A percentile compares a stretch with the other conserved stretches of the same genome.
These are phyloP conservation scores for Conchocele bisecta DNA, from an alignment of 2,888 invertebrate species.

Conservation along the genomic window DNA sequence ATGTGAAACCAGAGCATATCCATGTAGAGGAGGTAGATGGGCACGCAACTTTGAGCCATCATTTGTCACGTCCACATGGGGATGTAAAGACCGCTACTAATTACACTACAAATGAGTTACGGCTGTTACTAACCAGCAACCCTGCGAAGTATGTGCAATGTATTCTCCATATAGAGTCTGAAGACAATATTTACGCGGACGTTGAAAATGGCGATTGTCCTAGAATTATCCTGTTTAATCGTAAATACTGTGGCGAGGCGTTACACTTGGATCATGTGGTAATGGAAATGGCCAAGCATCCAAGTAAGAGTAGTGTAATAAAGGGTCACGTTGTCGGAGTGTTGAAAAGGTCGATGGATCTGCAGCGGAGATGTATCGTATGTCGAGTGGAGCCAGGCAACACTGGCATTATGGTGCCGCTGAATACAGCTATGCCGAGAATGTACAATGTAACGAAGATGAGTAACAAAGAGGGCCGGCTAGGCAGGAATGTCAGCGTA, in stretches of 20 bases:
- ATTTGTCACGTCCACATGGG: background rate
- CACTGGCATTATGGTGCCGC: slow-evolving; percentile 74
- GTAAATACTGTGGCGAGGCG: slow-evolving; percentile 69
- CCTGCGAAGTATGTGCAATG: slow-evolving; percentile 70
- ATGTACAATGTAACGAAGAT: slow-evolving; percentile 70
- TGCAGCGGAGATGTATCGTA: slow-evolving; percentile 70
- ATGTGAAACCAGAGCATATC: slow-evolving; percentile 56
- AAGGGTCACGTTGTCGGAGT: slow-evolving; percentile 75
- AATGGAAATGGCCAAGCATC: slow-evolving; percentile 66
- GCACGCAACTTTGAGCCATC: slow-evolving; percentile 59
- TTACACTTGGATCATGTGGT: slow-evolving; percentile 76
- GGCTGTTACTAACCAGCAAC: slow-evolving; percentile 55
- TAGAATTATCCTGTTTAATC: slow-evolving; percentile 60
- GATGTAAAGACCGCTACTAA: background rate
- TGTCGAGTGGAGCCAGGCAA: slow-evolving; percentile 72
- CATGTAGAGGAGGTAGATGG: slow-evolving; percentile 63
- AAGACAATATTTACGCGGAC: slow-evolving; percentile 54
- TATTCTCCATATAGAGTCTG: slow-evolving; percentile 58
- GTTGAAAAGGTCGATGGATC: slow-evolving; percentile 67
- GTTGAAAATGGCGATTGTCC: slow-evolving; percentile 41
- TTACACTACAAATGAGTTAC: slow-evolving; percentile 46
- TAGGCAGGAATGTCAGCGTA: slow-evolving; percentile 67
- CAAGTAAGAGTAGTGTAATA: slow-evolving; percentile 36
- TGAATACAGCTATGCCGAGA: slow-evolving; percentile 70
- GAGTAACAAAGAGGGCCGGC: slow-evolving; percentile 47